Percentiles rank a stretch among this genome's conserved stretches.
These are phyloP conservation scores for Plagiodera versicolora DNA, from an alignment of 2,888 invertebrate species.

Conservation along the genomic window DNA sequence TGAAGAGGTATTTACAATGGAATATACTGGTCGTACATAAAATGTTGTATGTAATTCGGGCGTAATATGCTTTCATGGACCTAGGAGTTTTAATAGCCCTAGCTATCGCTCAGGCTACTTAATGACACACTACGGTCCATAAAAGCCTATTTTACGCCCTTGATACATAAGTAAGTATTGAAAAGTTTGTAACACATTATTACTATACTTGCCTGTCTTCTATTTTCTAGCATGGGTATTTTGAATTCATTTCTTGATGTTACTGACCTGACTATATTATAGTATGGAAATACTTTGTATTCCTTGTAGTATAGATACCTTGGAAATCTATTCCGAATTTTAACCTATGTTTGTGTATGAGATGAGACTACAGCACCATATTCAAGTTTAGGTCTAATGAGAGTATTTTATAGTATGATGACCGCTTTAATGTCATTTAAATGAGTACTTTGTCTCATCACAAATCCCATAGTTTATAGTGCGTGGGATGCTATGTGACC, in stretches of 20 bases:
- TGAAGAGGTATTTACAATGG: no score
- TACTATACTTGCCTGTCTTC: not conserved
- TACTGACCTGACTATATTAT: not conserved
- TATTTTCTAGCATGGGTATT: not conserved
- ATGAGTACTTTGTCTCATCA: constrained; percentile 2
- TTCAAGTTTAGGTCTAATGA: no score
- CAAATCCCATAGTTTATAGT: not conserved
- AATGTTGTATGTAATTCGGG: no score
- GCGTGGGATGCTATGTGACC: constrained; percentile 1
- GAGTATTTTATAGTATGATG: not conserved
- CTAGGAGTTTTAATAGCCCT: no score
- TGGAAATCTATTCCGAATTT: not conserved
- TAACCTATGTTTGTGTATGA: not conserved
- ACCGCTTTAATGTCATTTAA: not conserved
- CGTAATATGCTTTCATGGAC: no score
- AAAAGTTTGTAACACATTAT: no score
- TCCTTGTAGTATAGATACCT: not conserved
- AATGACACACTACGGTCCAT: no score
- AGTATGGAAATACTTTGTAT: not conserved
- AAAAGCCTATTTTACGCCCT: no score
- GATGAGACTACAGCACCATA: not conserved
- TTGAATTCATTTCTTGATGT: not conserved
- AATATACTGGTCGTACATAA: no score
- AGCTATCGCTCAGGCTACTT: no score
- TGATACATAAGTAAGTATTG: no score